phyloP scores from a whole-genome alignment of 2,113 vertebrate species.

The Sylvia atricapilla region DNA sequence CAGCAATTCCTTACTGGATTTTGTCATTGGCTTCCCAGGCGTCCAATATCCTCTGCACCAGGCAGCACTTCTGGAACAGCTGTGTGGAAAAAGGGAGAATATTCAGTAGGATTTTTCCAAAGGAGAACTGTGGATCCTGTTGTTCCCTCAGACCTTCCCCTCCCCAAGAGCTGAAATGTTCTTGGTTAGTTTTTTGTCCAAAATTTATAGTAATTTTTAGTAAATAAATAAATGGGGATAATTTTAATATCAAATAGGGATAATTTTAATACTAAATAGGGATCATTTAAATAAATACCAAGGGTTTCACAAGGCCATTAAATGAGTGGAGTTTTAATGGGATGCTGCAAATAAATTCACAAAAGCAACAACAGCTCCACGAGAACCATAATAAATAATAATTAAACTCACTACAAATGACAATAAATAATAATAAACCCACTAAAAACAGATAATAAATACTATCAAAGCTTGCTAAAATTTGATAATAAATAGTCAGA shows the following conservation, averaged over 20 bases:
- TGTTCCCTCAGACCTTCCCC: neutral
- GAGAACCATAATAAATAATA: neutral
- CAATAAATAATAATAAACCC: too few species aligned
- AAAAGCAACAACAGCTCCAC: neutral
- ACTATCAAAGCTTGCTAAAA: neutral
- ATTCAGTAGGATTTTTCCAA: neutral
- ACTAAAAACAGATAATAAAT: neutral
- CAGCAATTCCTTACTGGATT: slow-evolving; percentile 82
- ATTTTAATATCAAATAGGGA: neutral
- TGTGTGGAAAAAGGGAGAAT: neutral
- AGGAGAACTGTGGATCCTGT: neutral
- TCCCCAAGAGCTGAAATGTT: neutral
- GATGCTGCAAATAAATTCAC: neutral
- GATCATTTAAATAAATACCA: neutral
- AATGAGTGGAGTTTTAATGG: neutral
- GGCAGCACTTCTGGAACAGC: slow-evolving; percentile 92
- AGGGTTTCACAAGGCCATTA: neutral
- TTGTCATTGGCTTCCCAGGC: slow-evolving; percentile 97
- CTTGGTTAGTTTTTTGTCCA: accelerated
- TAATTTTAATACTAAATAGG: neutral
- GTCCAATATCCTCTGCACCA: slow-evolving; percentile 92
- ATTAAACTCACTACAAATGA: neutral
- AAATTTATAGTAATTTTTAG: neutral
- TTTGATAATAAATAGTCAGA: neutral
- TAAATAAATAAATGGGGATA: too few species aligned